phyloP scores from a whole-genome alignment of 2,888 invertebrate genomes.

The Biston stratarius region DNA sequence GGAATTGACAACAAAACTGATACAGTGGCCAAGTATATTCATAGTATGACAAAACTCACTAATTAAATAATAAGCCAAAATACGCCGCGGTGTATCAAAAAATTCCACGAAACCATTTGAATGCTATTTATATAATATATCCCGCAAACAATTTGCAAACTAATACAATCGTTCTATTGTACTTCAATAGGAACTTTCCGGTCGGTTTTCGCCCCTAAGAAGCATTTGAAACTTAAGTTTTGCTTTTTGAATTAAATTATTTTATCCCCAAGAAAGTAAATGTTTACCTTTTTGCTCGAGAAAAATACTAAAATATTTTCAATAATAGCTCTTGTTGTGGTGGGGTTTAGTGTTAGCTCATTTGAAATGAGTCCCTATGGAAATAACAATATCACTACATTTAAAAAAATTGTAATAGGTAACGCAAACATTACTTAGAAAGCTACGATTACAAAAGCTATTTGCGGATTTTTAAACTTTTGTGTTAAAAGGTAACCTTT shows the following conservation, averaged over 20 bases:
- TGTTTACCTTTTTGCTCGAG: neutral
- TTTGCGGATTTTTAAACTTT: too few species aligned
- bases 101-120: conserved; percentile 16
- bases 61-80: too few species aligned
- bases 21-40: too few species aligned
- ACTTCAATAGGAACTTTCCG: neutral
- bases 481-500: too few species aligned
- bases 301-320: neutral
- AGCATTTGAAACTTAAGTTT: conserved; percentile 26
- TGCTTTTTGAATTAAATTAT: neutral
- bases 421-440: too few species aligned
- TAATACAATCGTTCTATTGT: conserved; percentile 20
- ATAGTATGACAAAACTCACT: too few species aligned
- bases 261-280: neutral
- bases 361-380: too few species aligned
- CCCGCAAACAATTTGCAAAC: conserved; percentile 8
- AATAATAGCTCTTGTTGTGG: neutral
- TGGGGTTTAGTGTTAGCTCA: neutral
- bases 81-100: neutral
- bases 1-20: too few species aligned
- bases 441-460: too few species aligned
- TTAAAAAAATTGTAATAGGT: too few species aligned
- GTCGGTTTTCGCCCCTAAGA: conserved; percentile 14
- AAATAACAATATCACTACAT: too few species aligned
- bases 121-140: neutral